These are phyloP conservation scores for Condylura cristata DNA, from an alignment of 2,113 vertebrate species.

Conservation along the genomic window DNA sequence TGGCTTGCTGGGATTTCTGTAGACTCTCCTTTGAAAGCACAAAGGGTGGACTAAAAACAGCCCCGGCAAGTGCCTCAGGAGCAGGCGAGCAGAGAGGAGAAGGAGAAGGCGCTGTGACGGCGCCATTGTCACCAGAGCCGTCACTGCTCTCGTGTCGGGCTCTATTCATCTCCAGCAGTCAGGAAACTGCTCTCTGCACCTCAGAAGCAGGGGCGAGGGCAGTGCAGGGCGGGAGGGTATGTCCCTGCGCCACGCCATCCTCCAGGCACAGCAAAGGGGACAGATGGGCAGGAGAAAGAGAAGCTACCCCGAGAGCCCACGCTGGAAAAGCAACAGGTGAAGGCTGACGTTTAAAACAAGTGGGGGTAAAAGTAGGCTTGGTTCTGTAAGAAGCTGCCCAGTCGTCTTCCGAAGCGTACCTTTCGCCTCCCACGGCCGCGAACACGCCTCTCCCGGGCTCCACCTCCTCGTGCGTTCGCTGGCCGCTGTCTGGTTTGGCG, in stretches of 20 bases:
- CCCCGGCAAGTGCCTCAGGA: background rate
- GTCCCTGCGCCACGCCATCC: accelerated
- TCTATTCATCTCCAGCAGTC: background rate
- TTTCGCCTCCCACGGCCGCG: background rate
- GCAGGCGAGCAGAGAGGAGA: background rate
- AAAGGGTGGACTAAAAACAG: background rate
- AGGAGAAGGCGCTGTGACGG: too few relatives aligned
- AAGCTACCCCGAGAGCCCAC: accelerated
- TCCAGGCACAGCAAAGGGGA: background rate
- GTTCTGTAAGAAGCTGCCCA: background rate
- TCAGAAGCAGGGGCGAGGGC: background rate
- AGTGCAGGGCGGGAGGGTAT: background rate
- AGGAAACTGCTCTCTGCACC: background rate
- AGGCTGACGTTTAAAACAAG: background rate
- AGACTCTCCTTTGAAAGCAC: background rate
- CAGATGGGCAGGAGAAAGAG: background rate
- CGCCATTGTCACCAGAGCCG: accelerated
- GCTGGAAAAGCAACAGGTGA: background rate
- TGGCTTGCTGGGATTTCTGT: background rate
- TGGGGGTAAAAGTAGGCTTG: background rate
- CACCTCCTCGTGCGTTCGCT: background rate
- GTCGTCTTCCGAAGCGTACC: background rate
- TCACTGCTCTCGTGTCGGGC: too few relatives aligned
- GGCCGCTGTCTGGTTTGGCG: background rate
- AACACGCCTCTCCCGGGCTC: background rate